Base-by-base conservation (phyloP, 2,888 invertebrate genomes). In the Sphaeridia pumilis region DNA sequence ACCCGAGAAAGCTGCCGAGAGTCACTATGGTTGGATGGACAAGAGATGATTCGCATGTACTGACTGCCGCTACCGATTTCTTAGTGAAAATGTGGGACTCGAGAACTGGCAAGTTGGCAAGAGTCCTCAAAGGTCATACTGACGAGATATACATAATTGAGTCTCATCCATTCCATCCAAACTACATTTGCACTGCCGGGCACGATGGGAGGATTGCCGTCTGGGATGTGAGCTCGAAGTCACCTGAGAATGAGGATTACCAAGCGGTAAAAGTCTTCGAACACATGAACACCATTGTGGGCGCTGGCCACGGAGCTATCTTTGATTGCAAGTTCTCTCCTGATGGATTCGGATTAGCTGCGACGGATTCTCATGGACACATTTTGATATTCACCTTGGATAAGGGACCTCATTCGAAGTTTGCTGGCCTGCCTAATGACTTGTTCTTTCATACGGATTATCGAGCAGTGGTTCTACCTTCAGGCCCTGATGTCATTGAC, bases 1-100 rank as follows among this genome's bases (percentile, higher is more conserved):
- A 58, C 54, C 60, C 54, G 3, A 61, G 58, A 57, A 51, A 52
- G n/a, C 49, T 61, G 38, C 57, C 60, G 10, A 81, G 84, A 74
- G 93, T 97, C 14, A 92, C 92, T 1, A 97, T 97, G 93, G 92
- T 97, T 4, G 84, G 84, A 55, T 98, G 97, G 97, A 88, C 87
- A 70, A 76, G 78, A 56, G 87, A 88, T 55, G 97, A 98, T 71
- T 77, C 79, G 38, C 83, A 79, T 71, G 83, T 88, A 26, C 79
- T 95, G 47, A 95, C 94, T 0, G 92, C 95, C 0, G 89, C 89
- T 27, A 89, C 84, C 61, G 94, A 97, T 72, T 77, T 78, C 68
- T 80, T 83, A 10, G 73, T 86, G 41, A 79, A 82, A 71, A 82
- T 92, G 17, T 94, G 92, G 92, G 80, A 85, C 66, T 70, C 76